Evolutionary conservation across 2,888 invertebrate genomes (phyloP), one percentile per base, ranked within the genome.

Genomic region (Pammene aurita): DNA sequence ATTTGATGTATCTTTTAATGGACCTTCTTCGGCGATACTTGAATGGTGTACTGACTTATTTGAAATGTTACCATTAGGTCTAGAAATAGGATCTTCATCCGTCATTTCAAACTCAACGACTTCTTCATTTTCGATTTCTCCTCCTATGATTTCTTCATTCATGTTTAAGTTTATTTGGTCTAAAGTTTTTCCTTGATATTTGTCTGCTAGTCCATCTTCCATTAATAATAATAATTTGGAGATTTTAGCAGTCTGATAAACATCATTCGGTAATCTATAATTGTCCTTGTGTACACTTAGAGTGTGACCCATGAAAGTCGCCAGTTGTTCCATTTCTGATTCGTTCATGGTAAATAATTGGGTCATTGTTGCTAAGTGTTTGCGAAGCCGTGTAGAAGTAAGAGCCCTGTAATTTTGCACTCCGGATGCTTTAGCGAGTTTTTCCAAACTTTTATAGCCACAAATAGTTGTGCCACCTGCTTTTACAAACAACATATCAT

Each of bases 361-460:
- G 10, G 74, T 71, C 41, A 74, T 55, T 10, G 75, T 75, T 11
- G 75, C 75, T 54, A 75, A 60, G 70, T 76, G 75, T 70, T 76
- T 76, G 11, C 73, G 46, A 7, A 76, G 70, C 9, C 67, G 52
- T 5, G 75, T 76, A 9, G 74, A 63, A 16, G 76, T 67, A 13
- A 73, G 13, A 61, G 73, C 72, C 46, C 64, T 66, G 41, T 52
- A 50, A 67, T 75, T 71, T 71, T 71, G 70, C 13, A 71, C 73
- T 26, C 73, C 74, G 54, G 67, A 54, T 14, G 58, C 63, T 63
- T 72, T 74, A 13, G 74, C 72, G 42, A 71, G 66, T 64, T 75
- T 76, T 66, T 75, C 66, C 54, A 74, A 58, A 5, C 67, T 54
- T 66, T 73, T 74, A 42, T 74, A 74, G 13, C 73, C 60, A n/a